A percentile compares a stretch with the other conserved stretches of the same genome.
Evolutionary conservation across 2,797 vertebrate genomes (phyloP).

Genomic region (Gephyroberyx darwinii): DNA sequence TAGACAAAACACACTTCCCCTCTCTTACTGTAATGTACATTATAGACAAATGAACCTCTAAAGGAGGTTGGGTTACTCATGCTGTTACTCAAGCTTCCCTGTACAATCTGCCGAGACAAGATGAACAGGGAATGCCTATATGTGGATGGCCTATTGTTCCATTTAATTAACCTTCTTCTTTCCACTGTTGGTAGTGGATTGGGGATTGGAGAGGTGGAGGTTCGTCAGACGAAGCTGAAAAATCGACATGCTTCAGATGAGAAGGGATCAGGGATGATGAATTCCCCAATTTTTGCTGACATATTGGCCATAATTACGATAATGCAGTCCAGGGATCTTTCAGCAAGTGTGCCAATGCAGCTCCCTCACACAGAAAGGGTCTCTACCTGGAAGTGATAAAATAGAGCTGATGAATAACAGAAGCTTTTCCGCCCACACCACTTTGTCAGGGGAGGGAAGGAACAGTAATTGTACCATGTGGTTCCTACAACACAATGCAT

Average conservation of each 20-base stretch:
- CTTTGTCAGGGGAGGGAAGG: constrained; percentile 72
- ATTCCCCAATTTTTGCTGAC: constrained; percentile 59
- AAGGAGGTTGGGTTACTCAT: constrained; percentile 37
- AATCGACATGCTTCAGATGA: constrained; percentile 54
- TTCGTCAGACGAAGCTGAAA: constrained; percentile 43
- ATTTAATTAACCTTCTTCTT: constrained; percentile 68
- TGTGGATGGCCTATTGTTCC: constrained; percentile 62
- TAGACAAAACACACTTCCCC: constrained; percentile 44
- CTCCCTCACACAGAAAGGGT: constrained; percentile 54
- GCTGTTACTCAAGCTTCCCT: constrained; percentile 46
- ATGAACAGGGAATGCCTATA: constrained; percentile 35
- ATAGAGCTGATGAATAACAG: constrained; percentile 76
- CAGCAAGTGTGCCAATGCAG: constrained; percentile 69
- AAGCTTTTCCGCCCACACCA: constrained; percentile 75
- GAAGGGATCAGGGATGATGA: constrained; percentile 51
- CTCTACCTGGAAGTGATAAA: constrained; percentile 74
- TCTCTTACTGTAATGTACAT: constrained; percentile 65
- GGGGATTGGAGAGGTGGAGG: constrained; percentile 33
- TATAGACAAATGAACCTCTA: constrained; percentile 59
- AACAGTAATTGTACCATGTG: constrained; percentile 76
- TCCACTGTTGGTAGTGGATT: constrained; percentile 33
- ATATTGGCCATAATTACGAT: constrained; percentile 73
- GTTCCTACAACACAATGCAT: constrained; percentile 74
- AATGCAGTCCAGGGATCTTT: constrained; percentile 65
- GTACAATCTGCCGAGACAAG: constrained; percentile 51